Percentiles rank a stretch among this genome's conserved stretches.
Evolutionary conservation across 2,888 invertebrate genomes (phyloP).

Genomic region (Lapara coniferarum): DNA sequence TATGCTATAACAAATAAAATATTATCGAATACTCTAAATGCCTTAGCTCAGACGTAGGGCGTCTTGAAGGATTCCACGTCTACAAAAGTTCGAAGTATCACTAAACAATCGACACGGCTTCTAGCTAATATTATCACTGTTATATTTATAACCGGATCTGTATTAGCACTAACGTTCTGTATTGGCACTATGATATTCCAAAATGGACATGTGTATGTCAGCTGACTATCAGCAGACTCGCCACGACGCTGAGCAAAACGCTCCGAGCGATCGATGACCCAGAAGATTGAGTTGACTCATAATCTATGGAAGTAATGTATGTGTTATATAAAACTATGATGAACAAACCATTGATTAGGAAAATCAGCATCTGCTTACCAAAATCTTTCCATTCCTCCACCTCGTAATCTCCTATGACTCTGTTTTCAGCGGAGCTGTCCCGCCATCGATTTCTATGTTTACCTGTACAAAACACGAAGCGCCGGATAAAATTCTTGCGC

Average conservation of each 20-base stretch:
- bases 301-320: constrained; percentile 56
- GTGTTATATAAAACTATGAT: not conserved
- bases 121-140: constrained; percentile 43
- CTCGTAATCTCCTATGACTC: constrained; percentile 87
- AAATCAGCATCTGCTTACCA: constrained; percentile 70
- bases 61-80: constrained; percentile 9
- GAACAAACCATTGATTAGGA: not conserved
- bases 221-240: constrained; percentile 57
- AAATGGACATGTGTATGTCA: constrained; percentile 53
- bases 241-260: constrained; percentile 49
- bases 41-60: not conserved
- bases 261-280: constrained; percentile 49
- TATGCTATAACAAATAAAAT: constrained; percentile 13
- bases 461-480: constrained; percentile 66
- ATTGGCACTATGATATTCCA: constrained; percentile 65
- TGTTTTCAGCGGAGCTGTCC: constrained; percentile 83
- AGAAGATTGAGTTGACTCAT: constrained; percentile 76
- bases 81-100: constrained; percentile 22
- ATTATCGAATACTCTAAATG: not conserved
- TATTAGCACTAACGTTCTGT: constrained; percentile 51
- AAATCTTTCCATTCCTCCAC: constrained; percentile 89
- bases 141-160: constrained; percentile 43
- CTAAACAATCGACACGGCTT: constrained; percentile 33
- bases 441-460: constrained; percentile 84
- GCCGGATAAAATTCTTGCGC: constrained; percentile 48